Evolutionary conservation across 2,113 vertebrate species (phyloP).

Genomic region (Turdus rufiventris): DNA sequence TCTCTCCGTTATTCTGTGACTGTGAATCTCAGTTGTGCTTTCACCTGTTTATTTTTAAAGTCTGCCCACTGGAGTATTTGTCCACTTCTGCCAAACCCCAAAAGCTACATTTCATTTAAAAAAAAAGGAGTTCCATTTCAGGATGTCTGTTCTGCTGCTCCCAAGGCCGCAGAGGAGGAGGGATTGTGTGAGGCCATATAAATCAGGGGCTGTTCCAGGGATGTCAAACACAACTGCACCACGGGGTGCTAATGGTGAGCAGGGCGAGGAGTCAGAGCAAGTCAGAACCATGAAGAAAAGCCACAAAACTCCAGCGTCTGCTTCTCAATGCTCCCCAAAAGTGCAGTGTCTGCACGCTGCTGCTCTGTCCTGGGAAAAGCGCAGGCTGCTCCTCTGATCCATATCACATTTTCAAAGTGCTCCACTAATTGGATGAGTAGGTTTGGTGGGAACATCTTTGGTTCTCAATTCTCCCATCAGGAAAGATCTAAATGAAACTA

Average conservation of each 20-base stretch:
- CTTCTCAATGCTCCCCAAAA: neutral
- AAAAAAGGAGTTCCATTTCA: neutral
- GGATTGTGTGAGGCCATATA: neutral
- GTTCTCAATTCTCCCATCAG: neutral
- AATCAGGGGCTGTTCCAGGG: slow-evolving; percentile 18
- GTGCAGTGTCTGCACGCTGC: neutral
- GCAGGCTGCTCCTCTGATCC: neutral
- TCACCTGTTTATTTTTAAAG: neutral
- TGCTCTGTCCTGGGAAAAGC: neutral
- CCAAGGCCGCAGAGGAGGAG: slow-evolving; percentile 3
- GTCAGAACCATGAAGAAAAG: slow-evolving; percentile 20
- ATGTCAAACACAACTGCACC: neutral
- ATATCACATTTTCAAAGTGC: neutral
- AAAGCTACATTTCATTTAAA: neutral
- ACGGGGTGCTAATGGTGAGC: neutral
- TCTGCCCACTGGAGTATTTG: neutral
- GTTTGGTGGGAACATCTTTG: neutral
- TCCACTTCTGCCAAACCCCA: neutral
- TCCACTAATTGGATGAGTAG: neutral
- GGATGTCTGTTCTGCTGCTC: neutral
- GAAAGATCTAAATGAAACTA: neutral
- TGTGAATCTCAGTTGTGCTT: neutral
- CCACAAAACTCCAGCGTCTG: slow-evolving; percentile 30
- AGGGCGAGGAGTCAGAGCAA: slow-evolving; percentile 35
- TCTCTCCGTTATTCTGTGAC: neutral